Percentiles rank a stretch among this genome's conserved stretches.
phyloP scores from a whole-genome alignment of 1,140 invertebrate species.

The Choristoneura fumiferana region DNA sequence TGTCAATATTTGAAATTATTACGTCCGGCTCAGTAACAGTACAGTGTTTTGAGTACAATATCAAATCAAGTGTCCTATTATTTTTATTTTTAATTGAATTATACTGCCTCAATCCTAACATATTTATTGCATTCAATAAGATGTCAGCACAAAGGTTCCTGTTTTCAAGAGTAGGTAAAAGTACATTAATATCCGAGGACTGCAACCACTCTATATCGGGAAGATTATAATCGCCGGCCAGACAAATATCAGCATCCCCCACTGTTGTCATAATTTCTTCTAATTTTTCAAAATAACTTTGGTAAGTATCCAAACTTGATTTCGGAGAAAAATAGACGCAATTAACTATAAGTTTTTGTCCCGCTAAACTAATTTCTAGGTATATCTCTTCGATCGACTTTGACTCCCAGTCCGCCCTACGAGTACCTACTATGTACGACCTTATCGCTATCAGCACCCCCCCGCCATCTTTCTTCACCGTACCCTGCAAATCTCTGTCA shows the following conservation, averaged over 20 bases:
- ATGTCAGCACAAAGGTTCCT: background rate
- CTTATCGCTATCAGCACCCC: slow-evolving; percentile 10
- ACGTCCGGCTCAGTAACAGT: background rate
- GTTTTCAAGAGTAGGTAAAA: background rate
- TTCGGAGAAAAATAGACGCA: background rate
- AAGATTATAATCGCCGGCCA: background rate
- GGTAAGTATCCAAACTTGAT: background rate
- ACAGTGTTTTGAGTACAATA: background rate
- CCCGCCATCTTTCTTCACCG: slow-evolving; percentile 2
- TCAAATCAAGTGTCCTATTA: background rate
- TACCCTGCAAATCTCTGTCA: background rate
- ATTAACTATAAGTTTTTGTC: background rate
- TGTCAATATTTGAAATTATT: background rate
- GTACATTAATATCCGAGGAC: background rate
- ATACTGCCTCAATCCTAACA: background rate
- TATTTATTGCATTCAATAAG: background rate
- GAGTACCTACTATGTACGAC: background rate
- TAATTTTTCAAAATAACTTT: background rate
- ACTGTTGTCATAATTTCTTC: background rate
- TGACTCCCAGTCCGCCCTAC: background rate
- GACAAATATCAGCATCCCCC: background rate
- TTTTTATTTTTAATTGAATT: background rate
- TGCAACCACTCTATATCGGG: background rate
- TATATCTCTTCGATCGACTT: background rate
- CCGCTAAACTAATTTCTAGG: background rate